phyloP scores from a whole-genome alignment of 2,113 vertebrate genomes.

The Rhinopomastus cyanomelas region DNA sequence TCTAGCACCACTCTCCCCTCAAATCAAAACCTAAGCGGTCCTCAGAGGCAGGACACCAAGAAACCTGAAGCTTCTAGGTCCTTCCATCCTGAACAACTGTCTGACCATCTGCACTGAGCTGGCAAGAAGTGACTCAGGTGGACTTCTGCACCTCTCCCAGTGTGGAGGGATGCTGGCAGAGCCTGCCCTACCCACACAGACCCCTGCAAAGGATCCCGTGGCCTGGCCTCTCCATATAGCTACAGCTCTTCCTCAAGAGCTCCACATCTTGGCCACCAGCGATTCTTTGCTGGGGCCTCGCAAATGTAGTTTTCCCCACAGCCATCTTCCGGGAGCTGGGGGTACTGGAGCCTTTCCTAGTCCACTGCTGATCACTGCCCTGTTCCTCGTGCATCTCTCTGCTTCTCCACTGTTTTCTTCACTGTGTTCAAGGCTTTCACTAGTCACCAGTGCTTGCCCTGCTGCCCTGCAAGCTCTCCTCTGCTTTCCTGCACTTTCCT shows the following conservation, averaged over 20 bases:
- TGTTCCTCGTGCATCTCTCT: not conserved
- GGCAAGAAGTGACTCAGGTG: not conserved
- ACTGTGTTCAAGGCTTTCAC: not conserved
- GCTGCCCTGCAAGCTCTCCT: not conserved
- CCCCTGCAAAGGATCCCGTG: fast-evolving
- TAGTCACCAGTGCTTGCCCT: not conserved
- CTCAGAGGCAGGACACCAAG: not conserved
- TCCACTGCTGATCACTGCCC: fast-evolving
- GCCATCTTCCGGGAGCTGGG: not conserved
- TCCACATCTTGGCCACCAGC: not conserved
- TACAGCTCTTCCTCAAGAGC: not conserved
- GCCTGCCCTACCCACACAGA: fast-evolving
- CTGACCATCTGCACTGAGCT: not conserved
- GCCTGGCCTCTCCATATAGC: not conserved
- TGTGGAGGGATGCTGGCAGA: fast-evolving
- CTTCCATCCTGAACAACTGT: fast-evolving
- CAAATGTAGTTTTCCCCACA: fast-evolving
- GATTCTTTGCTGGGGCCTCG: not conserved
- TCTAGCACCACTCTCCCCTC: not conserved
- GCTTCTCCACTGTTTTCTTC: not conserved
- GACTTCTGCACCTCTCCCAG: not conserved
- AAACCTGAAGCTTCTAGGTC: not conserved
- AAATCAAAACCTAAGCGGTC: not conserved
- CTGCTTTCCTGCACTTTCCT: not conserved
- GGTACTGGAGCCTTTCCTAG: not conserved